phyloP scores from a whole-genome alignment of 2,888 invertebrate genomes.

The Mylabris sibirica region DNA sequence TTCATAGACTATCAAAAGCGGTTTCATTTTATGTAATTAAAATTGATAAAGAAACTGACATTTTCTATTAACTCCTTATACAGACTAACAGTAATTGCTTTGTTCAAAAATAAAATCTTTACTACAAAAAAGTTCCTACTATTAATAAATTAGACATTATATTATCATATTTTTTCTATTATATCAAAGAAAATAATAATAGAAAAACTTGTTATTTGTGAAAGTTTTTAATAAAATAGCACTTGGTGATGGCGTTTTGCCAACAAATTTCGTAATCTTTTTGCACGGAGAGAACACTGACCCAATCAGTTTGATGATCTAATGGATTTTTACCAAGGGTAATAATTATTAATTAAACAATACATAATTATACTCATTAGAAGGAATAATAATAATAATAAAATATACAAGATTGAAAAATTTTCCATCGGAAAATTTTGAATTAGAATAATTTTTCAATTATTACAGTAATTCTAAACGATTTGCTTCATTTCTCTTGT shows the following conservation, averaged over 20 bases:
- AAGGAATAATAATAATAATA: background rate
- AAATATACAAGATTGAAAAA: background rate
- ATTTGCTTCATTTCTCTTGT: too few species aligned
- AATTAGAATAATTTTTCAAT: too few species aligned
- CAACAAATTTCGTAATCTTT: constrained; percentile 26
- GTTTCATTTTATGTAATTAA: too few species aligned
- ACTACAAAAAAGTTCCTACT: too few species aligned
- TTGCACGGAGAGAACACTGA: constrained; percentile 28
- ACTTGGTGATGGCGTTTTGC: constrained; percentile 23
- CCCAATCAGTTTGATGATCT: constrained; percentile 29
- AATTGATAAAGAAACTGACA: too few species aligned
- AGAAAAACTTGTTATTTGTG: background rate
- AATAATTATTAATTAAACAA: constrained; percentile 19
- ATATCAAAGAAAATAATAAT: background rate
- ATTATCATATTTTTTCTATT: too few species aligned
- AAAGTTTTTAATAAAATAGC: constrained; percentile 20
- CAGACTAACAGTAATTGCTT: too few species aligned
- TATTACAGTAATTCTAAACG: too few species aligned
- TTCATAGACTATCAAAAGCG: too few species aligned
- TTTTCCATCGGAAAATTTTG: background rate
- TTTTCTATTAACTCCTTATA: too few species aligned
- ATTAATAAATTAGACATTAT: too few species aligned
- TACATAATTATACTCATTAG: background rate
- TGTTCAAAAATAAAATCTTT: too few species aligned
- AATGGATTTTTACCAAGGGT: constrained; percentile 24